Evolutionary conservation across 2,888 invertebrate genomes (phyloP), one percentile per base, ranked within the genome.

Genomic region (Alcis repandata): DNA sequence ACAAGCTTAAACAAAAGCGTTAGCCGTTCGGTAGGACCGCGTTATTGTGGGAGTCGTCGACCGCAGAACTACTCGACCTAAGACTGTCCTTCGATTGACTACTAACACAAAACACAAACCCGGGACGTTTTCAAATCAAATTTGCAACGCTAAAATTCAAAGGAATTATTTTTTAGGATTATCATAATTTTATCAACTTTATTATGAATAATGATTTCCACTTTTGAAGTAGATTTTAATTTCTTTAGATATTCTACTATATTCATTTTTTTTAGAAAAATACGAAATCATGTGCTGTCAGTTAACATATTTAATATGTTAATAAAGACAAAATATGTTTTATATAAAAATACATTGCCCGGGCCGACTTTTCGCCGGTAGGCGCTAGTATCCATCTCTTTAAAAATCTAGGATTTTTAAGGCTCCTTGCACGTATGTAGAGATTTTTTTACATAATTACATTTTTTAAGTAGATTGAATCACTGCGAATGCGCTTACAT

Each of bases 341-440:
- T 92, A 92, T 91, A 92, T 91, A 92, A 92, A 92, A 92, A 92
- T 92, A 92, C 91, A 92, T 91, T 85, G 89, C 86, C 90, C 86
- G 79, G 79, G 73, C 81, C 84, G 88, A 82, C 88, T 86, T 77
- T 80, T 71, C 80, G 85, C 87, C 88, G 84, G 84, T 81, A 87
- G 91, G 86, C 88, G 87, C 91, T 91, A 91, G 91, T 91, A 90
- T 90, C 90, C 88, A 91, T 88, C 80, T 85, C 83, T 83, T 90
- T 89, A 91, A 92, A 92, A 92, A 92, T 92, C 92, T 91, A 88
- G 84, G 91, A 91, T 92, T 91, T 91, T 92, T 91, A 93, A 93
- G 91, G 92, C 92, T 90, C 87, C 79, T 91, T 90, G 89, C 88
- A 90, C 87, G 88, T 91, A 90, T 86, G 83, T 87, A 87, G 85